phyloP scores from a whole-genome alignment of 64 coral and sea anemone species.

The Actinia equina region DNA sequence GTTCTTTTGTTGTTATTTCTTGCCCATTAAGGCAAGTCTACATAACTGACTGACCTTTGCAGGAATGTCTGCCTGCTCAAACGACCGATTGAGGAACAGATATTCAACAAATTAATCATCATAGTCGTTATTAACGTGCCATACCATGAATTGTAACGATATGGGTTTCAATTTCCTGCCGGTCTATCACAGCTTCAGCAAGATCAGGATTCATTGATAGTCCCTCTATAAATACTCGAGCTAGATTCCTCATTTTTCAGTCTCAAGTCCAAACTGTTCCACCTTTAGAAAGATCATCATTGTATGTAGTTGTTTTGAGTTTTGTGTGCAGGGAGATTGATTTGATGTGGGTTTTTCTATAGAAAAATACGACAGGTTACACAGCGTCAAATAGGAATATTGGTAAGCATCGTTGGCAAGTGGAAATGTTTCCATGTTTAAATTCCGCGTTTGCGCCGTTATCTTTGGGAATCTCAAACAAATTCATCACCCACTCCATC shows the following conservation, averaged over 20 bases:
- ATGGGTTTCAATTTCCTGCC: background rate
- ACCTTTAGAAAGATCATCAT: background rate
- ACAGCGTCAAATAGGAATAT: background rate
- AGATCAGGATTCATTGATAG: background rate
- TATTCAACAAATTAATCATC: background rate
- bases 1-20: background rate
- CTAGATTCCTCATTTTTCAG: background rate
- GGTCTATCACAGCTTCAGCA: background rate
- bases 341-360: background rate
- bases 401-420: background rate
- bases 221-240: background rate
- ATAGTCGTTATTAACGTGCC: background rate
- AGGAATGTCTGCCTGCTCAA: background rate
- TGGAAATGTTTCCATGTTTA: background rate
- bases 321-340: background rate
- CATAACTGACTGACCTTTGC: background rate
- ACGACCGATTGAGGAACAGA: background rate
- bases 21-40: slow-evolving; percentile 5
- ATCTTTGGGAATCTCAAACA: background rate
- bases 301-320: background rate
- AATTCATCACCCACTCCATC: background rate
- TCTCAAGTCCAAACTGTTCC: background rate
- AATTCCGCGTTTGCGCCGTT: background rate
- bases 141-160: background rate
- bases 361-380: background rate